Conservation (phyloP, 1,140 invertebrate genomes). For the Caerostris extrusa region DNA sequence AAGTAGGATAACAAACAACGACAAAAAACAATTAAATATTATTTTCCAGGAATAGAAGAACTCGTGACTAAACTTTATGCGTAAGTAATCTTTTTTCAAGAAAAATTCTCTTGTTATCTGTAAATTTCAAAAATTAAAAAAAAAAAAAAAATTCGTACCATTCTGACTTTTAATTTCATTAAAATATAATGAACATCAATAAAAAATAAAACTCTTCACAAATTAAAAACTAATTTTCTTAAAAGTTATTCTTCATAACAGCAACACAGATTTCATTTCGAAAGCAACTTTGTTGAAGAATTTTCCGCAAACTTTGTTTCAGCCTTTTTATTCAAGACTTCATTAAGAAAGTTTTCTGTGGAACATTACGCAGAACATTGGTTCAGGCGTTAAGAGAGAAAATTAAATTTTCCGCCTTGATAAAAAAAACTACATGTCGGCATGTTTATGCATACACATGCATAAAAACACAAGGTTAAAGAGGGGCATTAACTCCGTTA, state of each 20-base stretch:
- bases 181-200: background rate
- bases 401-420: background rate
- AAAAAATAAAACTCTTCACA: background rate
- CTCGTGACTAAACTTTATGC: too few species aligned
- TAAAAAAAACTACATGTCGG: background rate
- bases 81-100: too few species aligned
- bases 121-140: too few species aligned
- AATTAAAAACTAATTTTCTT: constrained; percentile 9
- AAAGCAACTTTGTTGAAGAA: background rate
- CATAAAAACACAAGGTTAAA: background rate
- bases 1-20: too few species aligned
- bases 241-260: background rate
- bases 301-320: background rate
- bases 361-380: background rate
- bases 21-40: too few species aligned
- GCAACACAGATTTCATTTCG: background rate
- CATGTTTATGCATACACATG: background rate
- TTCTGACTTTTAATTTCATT: background rate
- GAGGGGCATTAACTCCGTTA: constrained; percentile 23
- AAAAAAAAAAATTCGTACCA: too few species aligned
- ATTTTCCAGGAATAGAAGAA: too few species aligned
- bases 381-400: background rate
- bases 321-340: constrained; percentile 17
- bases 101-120: too few species aligned
- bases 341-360: constrained; percentile 38